These are phyloP conservation scores for Zosterops hypoxanthus DNA, from an alignment of 2,113 vertebrate species.

Conservation along the genomic window DNA sequence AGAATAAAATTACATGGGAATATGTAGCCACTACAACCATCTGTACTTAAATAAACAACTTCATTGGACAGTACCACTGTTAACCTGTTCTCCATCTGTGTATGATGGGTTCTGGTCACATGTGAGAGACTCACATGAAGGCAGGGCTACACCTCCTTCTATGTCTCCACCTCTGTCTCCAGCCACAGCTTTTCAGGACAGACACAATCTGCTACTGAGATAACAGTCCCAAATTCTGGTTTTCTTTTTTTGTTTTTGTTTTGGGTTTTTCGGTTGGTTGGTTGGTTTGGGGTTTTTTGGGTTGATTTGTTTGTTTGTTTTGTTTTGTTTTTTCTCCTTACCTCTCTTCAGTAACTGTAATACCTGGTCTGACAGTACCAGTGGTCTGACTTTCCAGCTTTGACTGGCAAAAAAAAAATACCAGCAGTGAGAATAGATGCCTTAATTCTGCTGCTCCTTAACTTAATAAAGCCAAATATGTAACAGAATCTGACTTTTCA, in stretches of 20 bases:
- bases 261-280: background rate
- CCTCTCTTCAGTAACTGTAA: background rate
- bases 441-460: background rate
- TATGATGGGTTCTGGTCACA: background rate
- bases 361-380: background rate
- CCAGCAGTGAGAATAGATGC: background rate
- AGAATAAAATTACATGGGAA: background rate
- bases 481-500: background rate
- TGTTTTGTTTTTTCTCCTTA: background rate
- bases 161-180: background rate
- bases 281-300: background rate
- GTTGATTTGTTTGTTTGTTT: background rate
- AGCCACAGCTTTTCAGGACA: background rate
- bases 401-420: background rate
- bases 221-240: background rate
- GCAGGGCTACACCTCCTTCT: background rate
- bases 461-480: slow-evolving; percentile 18
- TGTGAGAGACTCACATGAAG: accelerated
- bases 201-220: background rate
- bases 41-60: background rate
- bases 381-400: background rate
- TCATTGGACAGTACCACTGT: background rate
- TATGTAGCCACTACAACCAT: background rate
- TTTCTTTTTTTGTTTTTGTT: background rate
- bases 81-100: background rate